Evolutionary conservation across 2,113 vertebrate genomes (phyloP), one percentile per base, ranked within the genome.

Genomic region (Hymenochirus boettgeri): DNA sequence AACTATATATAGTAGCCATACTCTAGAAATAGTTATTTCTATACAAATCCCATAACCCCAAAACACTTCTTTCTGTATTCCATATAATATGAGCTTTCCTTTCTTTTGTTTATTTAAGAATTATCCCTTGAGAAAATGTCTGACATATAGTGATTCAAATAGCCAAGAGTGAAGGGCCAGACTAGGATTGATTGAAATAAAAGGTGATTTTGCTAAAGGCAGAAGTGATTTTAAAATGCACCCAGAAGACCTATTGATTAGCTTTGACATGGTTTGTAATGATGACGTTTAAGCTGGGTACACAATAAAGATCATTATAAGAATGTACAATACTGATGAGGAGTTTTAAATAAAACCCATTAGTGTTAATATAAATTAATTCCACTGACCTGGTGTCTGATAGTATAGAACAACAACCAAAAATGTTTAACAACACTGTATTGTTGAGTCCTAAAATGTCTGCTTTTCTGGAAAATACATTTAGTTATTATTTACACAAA

Each of bases 241-340:
- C 54, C 64, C 29, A 52, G 64, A 50, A 59, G 46, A 58, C 55
- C 55, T 67, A 67, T 52, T 59, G 46, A 67, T 52, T n/a, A n/a
- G n/a, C n/a, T n/a, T n/a, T n/a, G 31, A 33, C 31, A 33, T 33
- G 33, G 33, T 11, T 35, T 9, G 10, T 35, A 13, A 35, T 12
- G 33, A 35, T 35, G 33, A 35, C 7, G 33, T 35, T 35, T 3
- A 35, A 35, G 33, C 33, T n/a, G n/a, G n/a, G n/a, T n/a, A n/a
- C n/a, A n/a, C n/a, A n/a, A n/a, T n/a, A n/a, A n/a, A n/a, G n/a
- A n/a, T n/a, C n/a, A n/a, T n/a, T n/a, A n/a, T n/a, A n/a, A n/a
- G n/a, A n/a, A n/a, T n/a, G n/a, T n/a, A n/a, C n/a, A n/a, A n/a
- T n/a, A n/a, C n/a, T n/a, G n/a, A n/a, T n/a, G n/a, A n/a, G n/a